Conservation (phyloP, 1,140 invertebrate species). For the Drosophila grimshawi region DNA sequence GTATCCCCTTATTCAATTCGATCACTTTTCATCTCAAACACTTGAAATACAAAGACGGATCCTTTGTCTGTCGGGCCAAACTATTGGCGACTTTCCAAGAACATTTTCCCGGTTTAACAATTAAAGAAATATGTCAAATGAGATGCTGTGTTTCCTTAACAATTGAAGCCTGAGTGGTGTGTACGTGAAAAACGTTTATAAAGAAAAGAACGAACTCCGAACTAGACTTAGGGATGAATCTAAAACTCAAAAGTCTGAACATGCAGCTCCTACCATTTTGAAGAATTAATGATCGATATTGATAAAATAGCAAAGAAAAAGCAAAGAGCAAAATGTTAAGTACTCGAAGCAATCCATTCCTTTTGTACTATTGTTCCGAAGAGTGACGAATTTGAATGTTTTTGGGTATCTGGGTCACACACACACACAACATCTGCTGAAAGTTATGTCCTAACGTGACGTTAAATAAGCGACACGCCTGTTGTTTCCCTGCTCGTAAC, state of each 20-base stretch:
- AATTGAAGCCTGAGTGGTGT: conserved; percentile 13
- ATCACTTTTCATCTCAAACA: background rate
- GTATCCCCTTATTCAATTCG: background rate
- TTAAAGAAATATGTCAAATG: conserved; percentile 31
- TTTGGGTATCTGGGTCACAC: conserved; percentile 36
- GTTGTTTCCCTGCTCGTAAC: conserved; percentile 16
- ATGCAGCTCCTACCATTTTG: conserved; percentile 16
- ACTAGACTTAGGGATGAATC: conserved; percentile 6
- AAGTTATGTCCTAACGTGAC: conserved; percentile 24
- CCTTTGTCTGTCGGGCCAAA: conserved; percentile 57
- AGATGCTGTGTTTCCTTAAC: conserved; percentile 2
- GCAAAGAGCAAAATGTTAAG: background rate
- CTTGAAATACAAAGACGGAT: conserved; percentile 33
- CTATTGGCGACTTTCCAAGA: conserved; percentile 37
- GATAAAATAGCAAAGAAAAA: conserved; percentile 8
- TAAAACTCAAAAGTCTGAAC: conserved; percentile 29
- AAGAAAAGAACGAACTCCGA: background rate
- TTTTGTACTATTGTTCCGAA: background rate
- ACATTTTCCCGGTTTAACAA: conserved; percentile 7
- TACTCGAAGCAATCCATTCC: conserved; percentile 5
- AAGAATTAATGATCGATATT: conserved; percentile 36
- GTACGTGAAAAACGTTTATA: conserved; percentile 5
- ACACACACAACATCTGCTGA: conserved; percentile 6
- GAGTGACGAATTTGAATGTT: conserved; percentile 9
- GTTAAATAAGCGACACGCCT: conserved; percentile 40